Conservation (phyloP, 30 jellyfish, hydroid and myxozoan genomes). For the Turritopsis dohrnii region DNA sequence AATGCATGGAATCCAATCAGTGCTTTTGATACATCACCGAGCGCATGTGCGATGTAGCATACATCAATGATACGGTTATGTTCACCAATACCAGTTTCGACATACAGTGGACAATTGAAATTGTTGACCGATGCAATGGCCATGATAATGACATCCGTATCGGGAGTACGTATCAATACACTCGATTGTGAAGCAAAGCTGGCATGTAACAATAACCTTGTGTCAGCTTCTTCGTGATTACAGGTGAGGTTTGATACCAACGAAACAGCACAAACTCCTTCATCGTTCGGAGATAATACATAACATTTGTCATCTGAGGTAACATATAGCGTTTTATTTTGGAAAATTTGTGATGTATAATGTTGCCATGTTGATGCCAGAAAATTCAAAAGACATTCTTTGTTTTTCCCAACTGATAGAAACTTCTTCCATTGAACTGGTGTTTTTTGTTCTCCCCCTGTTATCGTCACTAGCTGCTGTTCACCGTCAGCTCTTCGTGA, state of each 20-base stretch:
- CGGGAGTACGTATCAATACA: conserved; percentile 23
- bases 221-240: conserved; percentile 73
- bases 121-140: conserved; percentile 1
- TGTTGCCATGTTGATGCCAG: conserved; percentile 34
- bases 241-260: conserved; percentile 27
- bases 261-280: conserved; percentile 25
- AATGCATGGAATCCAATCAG: neutral
- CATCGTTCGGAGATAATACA: too few relatives aligned
- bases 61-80: neutral
- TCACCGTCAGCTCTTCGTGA: conserved; percentile 37
- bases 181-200: conserved; percentile 44
- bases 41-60: neutral
- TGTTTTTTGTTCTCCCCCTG: conserved; percentile 13
- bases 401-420: conserved; percentile 49
- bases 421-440: too few relatives aligned
- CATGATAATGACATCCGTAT: conserved; percentile 63
- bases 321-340: conserved; percentile 27
- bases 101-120: neutral
- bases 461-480: neutral
- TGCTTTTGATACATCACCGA: neutral
- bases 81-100: neutral
- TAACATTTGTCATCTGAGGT: too few relatives aligned
- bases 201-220: conserved; percentile 55
- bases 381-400: conserved; percentile 43
- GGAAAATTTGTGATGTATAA: conserved; percentile 12